Base-by-base conservation (phyloP, 2,797 vertebrate species). In the Esox lucius region DNA sequence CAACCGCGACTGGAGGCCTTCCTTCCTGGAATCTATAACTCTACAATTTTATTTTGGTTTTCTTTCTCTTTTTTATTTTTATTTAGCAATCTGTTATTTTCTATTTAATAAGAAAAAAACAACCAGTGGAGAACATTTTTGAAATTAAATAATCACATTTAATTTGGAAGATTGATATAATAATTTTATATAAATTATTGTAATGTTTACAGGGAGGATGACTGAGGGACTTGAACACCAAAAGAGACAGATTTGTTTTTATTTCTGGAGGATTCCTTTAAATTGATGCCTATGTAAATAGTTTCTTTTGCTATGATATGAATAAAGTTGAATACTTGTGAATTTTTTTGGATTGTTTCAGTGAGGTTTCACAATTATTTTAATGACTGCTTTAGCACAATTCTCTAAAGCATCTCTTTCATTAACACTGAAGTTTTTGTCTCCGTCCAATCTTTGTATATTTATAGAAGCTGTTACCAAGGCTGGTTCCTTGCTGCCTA, bases 291-390 rank as follows among this genome's bases (percentile, higher is more conserved):
- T 95, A 92, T 97, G 96, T 94, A 92, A 90, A 93, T 95, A 92
- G 93, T 94, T 88, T 93, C 93, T 95, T 90, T 95, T 96, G 94
- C 90, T 95, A 95, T 94, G 94, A 95, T 95, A 90, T 93, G 95
- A 99, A 98, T 98, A 98, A 96, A 94, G 95, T 91, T 94, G 90
- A 95, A 94, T 93, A 93, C 91, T 95, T 94, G 86, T 88, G 87
- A 88, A 80, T 78, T 71, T 35, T 71, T 26, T 70, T 65, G 46
- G 51, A 71, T 74, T 56, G 53, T 22, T 19, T 17, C 53, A 22
- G 53, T 39, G 39, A 39, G 39, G 35, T 39, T 39, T 39, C 35
- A 39, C 35, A 39, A 7, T 39, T 35, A 39, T 7, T 39, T 39
- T 35, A 39, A 39, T 39, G 3, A 39, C 35, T 39, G 7, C 3